Conservation (phyloP, 2,888 invertebrate species). For the Lithosia quadra region DNA sequence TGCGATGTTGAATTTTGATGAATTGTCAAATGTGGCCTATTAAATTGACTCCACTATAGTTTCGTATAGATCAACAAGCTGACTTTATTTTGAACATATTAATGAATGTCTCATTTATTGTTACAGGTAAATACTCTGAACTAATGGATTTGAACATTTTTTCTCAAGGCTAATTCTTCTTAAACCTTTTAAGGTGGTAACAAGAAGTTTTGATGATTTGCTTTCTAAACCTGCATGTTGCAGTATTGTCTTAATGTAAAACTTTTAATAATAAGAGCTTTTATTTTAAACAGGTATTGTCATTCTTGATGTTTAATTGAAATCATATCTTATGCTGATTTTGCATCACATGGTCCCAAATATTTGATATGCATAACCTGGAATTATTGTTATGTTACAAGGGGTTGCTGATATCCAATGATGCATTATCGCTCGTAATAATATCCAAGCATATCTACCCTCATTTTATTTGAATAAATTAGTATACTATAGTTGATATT, state of each 20-base stretch:
- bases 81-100: not conserved
- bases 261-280: not conserved
- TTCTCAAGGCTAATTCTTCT: not conserved
- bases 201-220: constrained; percentile 10
- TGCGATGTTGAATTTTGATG: no score
- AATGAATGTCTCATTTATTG: constrained; percentile 46
- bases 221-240: constrained; percentile 16
- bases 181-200: constrained; percentile 3
- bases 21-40: no score
- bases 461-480: constrained; percentile 15
- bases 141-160: constrained; percentile 5
- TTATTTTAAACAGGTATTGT: constrained; percentile 12
- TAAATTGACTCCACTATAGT: no score
- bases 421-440: not conserved
- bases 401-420: not conserved
- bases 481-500: constrained; percentile 39
- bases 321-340: not conserved
- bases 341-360: not conserved
- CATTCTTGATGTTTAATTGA: constrained; percentile 5
- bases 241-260: constrained; percentile 15
- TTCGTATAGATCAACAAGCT: no score
- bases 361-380: not conserved
- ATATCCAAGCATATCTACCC: not conserved
- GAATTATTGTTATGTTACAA: not conserved
- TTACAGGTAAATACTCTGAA: constrained; percentile 79